Evolutionary conservation across 2,888 invertebrate species (phyloP).

Genomic region (Protonemura montana): DNA sequence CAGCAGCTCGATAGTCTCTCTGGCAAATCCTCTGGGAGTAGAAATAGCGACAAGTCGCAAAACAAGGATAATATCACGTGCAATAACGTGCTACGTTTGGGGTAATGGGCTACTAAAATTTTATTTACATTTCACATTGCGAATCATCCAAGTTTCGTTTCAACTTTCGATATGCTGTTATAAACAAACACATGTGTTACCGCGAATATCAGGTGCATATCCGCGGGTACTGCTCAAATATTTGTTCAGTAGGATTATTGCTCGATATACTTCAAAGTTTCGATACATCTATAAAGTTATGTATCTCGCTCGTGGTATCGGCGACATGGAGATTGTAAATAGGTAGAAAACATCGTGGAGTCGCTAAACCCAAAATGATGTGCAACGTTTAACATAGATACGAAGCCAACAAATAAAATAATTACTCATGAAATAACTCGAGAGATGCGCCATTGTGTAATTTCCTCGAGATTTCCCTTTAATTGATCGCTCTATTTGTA

Average conservation of each 20-base stretch:
- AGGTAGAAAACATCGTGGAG: too few relatives aligned
- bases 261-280: background rate
- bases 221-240: background rate
- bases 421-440: background rate
- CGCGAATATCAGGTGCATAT: background rate
- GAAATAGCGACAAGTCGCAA: constrained; percentile 14
- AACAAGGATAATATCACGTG: background rate
- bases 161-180: background rate
- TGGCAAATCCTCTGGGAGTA: background rate
- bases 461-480: background rate
- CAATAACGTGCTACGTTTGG: background rate
- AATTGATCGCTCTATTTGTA: background rate
- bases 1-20: background rate
- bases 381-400: background rate
- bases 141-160: background rate
- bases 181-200: background rate
- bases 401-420: background rate
- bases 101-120: background rate
- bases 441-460: background rate
- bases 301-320: too few relatives aligned
- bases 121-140: background rate
- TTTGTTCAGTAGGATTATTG: background rate
- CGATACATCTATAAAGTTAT: background rate
- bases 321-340: too few relatives aligned
- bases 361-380: too few relatives aligned